Percentiles rank a stretch among this genome's conserved stretches.
Conservation (phyloP, 2,797 vertebrate species). For the Rhinogobio ventralis region DNA sequence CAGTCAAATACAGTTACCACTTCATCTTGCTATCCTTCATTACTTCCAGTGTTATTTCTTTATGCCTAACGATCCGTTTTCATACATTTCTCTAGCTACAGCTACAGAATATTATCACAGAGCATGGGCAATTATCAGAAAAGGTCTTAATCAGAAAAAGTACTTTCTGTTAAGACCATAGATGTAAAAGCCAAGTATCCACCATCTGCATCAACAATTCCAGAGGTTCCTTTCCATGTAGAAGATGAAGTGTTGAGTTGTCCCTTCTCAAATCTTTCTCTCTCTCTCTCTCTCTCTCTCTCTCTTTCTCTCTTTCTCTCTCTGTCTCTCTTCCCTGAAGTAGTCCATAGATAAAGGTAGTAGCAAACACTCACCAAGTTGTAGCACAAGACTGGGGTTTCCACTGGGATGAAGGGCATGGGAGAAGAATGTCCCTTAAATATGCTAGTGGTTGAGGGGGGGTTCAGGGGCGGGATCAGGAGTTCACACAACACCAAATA, state of each 20-base stretch:
- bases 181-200: not conserved
- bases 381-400: constrained; percentile 79
- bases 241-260: not conserved
- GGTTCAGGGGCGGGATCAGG: constrained; percentile 68
- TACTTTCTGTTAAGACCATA: not conserved
- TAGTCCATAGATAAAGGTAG: constrained; percentile 45
- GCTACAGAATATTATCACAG: not conserved
- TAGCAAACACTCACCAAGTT: constrained; percentile 78
- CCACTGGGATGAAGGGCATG: constrained; percentile 76
- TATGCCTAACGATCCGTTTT: not conserved
- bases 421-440: constrained; percentile 75
- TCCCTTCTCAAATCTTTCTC: constrained; percentile 20
- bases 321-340: constrained; percentile 8
- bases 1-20: not conserved
- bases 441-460: constrained; percentile 65
- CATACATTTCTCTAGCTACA: not conserved
- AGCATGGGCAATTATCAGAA: not conserved
- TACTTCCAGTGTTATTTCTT: not conserved
- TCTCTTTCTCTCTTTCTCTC: not conserved
- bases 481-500: constrained; percentile 82
- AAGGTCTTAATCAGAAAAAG: not conserved
- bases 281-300: not conserved
- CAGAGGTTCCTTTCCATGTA: constrained; percentile 17
- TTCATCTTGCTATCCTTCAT: not conserved
- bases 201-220: not conserved